phyloP scores from a whole-genome alignment of 2,888 invertebrate species.

The Tetramorium bicarinatum region DNA sequence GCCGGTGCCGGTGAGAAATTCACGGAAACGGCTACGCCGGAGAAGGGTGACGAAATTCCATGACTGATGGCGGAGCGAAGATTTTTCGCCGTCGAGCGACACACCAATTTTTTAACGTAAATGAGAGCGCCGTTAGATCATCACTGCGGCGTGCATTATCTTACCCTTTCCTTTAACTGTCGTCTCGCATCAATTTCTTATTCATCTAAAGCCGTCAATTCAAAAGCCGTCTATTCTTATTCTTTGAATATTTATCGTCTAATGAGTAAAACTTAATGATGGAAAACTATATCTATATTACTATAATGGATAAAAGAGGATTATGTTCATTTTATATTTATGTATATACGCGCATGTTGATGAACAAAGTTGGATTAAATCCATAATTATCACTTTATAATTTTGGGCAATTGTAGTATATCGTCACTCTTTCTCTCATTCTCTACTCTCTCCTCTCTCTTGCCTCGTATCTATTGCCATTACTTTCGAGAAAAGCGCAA shows the following conservation, averaged over 20 bases:
- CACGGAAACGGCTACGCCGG: conserved; percentile 48
- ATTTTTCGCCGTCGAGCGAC: conserved; percentile 23
- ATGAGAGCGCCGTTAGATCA: conserved; percentile 38
- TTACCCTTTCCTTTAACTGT: conserved; percentile 6
- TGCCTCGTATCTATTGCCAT: conserved; percentile 24
- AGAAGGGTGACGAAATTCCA: conserved; percentile 68
- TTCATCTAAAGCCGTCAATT: conserved; percentile 17
- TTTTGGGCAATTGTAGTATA: not conserved
- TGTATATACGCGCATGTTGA: conserved; percentile 37
- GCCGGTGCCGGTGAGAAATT: conserved; percentile 69
- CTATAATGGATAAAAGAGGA: not conserved
- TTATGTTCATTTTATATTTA: conserved; percentile 14
- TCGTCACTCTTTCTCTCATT: not conserved
- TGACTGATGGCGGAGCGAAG: conserved; percentile 55
- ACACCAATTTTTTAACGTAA: conserved; percentile 38
- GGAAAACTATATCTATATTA: too few relatives aligned
- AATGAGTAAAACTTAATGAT: not conserved
- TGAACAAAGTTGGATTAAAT: conserved; percentile 57
- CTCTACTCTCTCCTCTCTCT: not conserved
- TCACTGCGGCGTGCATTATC: conserved; percentile 42
- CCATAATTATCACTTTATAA: conserved; percentile 62
- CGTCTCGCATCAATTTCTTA: conserved; percentile 5
- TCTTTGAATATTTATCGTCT: conserved; percentile 9
- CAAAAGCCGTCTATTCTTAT: not conserved
- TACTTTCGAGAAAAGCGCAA: conserved; percentile 13